Base-by-base conservation (phyloP, 2,797 vertebrate genomes). In the Manis javanica region DNA sequence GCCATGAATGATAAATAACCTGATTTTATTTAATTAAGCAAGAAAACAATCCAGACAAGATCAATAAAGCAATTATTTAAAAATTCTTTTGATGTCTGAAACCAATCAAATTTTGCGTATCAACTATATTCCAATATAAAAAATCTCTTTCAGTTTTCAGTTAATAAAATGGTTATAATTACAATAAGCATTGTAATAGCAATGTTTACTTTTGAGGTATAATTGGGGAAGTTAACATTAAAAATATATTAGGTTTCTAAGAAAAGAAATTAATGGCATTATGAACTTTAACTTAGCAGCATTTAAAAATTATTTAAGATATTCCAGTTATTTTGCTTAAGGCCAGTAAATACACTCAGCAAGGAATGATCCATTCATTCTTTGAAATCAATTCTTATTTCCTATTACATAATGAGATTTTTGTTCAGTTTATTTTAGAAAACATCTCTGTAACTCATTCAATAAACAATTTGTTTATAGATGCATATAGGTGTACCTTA, bases 361-460 rank as follows among this genome's bases (percentile, higher is more conserved):
- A 81, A 71, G 12, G 55, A 75, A 84, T 24, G 78, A 79, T 37
- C 8, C 49, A 46, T 85, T 81, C 1, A 57, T 92, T 59, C 18
- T 24, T 18, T 83, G 26, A 79, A 26, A 53, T 91, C 11, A 59
- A 64, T 86, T 91, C 55, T 84, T 77, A 84, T 24, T 88, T 95
- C 15, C 18, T 72, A 8, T 83, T 95, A 81, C 7, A 26, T 72
- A 75, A 51, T 91, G 34, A 91, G 5, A 91, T 66, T 78, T 96
- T 93, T 91, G 16, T 74, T 92, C 23, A 87, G 19, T 46, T 96
- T 93, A 66, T 87, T 97, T 94, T 87, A 89, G 61, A 87, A 97
- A 97, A 61, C 14, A 51, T 71, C 23, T 66, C 68, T 24, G 15
- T 49, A 87, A 82, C 23, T 91, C 51, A 75, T 26, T 90, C 79